Conservation (phyloP, 2,113 vertebrate genomes). For the Falcunculus frontatus region DNA sequence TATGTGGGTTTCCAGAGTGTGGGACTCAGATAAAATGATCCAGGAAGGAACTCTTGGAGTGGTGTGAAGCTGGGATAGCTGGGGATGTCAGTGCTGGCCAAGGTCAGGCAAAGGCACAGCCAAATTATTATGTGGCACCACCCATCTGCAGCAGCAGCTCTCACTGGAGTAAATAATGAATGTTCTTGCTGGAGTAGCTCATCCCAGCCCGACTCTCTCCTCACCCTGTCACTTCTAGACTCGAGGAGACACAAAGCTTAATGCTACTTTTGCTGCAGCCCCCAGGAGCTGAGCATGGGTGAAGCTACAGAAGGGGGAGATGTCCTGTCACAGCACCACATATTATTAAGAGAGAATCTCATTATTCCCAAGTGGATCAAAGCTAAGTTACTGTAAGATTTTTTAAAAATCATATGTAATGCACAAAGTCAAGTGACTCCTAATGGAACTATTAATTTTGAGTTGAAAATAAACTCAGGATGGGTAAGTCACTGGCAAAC, state of each 20-base stretch:
- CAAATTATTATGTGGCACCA: neutral
- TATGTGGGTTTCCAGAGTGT: neutral
- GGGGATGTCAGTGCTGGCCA: neutral
- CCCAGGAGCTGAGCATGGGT: neutral
- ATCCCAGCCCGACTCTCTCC: neutral
- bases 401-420: neutral
- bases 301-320: neutral
- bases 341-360: neutral
- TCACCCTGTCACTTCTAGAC: neutral
- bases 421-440: conserved; percentile 14
- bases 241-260: neutral
- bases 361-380: neutral
- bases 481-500: neutral
- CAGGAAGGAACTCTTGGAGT: neutral
- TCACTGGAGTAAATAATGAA: neutral
- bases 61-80: neutral
- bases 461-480: neutral
- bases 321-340: neutral
- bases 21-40: neutral
- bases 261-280: neutral
- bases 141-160: neutral
- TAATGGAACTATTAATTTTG: neutral
- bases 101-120: neutral
- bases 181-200: neutral
- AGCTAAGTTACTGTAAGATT: neutral